phyloP scores from a whole-genome alignment of 1,140 invertebrate species.

The Tetragonula clypearis region DNA sequence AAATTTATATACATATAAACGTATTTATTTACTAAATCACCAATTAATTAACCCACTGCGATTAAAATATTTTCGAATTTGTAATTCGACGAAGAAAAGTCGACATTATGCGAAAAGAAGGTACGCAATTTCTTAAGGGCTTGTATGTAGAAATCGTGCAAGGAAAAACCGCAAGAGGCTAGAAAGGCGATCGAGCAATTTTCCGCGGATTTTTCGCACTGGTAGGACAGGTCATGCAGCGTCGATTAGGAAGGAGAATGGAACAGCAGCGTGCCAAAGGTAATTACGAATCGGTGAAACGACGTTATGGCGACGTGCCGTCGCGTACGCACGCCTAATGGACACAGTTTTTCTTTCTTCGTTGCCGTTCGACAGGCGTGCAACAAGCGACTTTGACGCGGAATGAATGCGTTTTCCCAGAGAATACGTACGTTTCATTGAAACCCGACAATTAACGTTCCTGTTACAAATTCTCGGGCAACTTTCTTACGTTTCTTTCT shows the following conservation, averaged over 20 bases:
- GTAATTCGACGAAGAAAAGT: neutral
- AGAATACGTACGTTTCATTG: slow-evolving; percentile 15
- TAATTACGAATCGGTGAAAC: slow-evolving; percentile 42
- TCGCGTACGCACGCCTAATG: slow-evolving; percentile 45
- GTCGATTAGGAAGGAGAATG: slow-evolving; percentile 17
- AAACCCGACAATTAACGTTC: slow-evolving; percentile 36
- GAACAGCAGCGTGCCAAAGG: slow-evolving; percentile 24
- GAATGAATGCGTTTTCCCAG: slow-evolving; percentile 39
- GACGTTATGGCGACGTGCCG: slow-evolving; percentile 37
- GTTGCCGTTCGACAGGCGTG: slow-evolving; percentile 10
- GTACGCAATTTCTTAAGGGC: neutral
- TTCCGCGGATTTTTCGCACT: slow-evolving; percentile 1
- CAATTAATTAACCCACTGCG: neutral
- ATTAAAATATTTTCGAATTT: neutral
- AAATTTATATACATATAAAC: neutral
- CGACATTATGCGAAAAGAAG: neutral
- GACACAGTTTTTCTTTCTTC: slow-evolving; percentile 38
- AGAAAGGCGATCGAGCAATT: neutral
- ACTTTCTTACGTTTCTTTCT: neutral
- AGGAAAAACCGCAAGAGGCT: neutral
- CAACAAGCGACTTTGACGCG: slow-evolving; percentile 32
- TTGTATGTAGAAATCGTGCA: neutral
- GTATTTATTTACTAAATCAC: too few relatives aligned
- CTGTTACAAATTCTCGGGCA: neutral
- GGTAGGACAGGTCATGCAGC: neutral